phyloP scores from a whole-genome alignment of 1,140 invertebrate species.

The Diorhabda sublineata region DNA sequence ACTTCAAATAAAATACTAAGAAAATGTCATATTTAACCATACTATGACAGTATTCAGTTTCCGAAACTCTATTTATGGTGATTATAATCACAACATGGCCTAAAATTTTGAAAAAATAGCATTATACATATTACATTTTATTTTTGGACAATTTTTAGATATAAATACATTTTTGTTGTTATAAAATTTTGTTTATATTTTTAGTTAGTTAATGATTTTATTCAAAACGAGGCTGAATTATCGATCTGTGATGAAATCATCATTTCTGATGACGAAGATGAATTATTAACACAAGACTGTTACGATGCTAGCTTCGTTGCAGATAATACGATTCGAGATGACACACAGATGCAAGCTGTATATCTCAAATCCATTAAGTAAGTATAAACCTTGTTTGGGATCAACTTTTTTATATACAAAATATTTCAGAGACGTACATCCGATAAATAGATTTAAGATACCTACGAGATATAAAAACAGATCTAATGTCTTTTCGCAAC shows the following conservation, averaged over 20 bases:
- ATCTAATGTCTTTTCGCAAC: conserved; percentile 37
- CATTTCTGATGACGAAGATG: conserved; percentile 36
- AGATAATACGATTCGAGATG: conserved; percentile 34
- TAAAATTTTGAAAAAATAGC: no score
- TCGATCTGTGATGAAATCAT: conserved; percentile 29
- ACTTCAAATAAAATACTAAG: no score
- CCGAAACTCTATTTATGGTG: no score
- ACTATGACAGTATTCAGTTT: no score
- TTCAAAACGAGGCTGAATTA: conserved; percentile 39
- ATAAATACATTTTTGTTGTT: no score
- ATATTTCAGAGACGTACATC: conserved; percentile 24
- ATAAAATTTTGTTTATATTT: not conserved
- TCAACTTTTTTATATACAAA: not conserved
- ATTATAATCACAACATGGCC: no score
- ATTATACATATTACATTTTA: no score
- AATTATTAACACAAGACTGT: conserved; percentile 27
- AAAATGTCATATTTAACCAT: no score
- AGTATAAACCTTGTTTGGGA: conserved; percentile 6
- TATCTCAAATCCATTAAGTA: conserved; percentile 43
- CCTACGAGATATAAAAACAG: conserved; percentile 17
- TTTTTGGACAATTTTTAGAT: no score
- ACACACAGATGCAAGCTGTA: conserved; percentile 37
- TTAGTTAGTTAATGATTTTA: conserved; percentile 27
- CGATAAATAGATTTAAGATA: conserved; percentile 32
- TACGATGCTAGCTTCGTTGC: conserved; percentile 43